Conservation (phyloP, 2,113 vertebrate genomes). For the Tragelaphus imberbis region DNA sequence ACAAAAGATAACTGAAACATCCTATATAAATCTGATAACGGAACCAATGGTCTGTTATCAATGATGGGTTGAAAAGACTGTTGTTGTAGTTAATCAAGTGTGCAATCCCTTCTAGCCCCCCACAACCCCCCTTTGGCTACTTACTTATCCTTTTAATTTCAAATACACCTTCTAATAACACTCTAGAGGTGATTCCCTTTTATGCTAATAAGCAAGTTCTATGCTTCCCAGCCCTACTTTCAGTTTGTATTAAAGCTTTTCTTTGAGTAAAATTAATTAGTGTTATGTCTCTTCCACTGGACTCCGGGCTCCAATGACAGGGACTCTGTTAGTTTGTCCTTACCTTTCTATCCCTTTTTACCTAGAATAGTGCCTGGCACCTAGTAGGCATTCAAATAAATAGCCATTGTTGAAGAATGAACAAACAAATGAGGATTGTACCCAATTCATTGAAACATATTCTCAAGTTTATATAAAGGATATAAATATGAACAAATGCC, state of each 20-base stretch:
- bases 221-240: background rate
- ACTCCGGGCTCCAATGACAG: background rate
- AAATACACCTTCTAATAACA: background rate
- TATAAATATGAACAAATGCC: background rate
- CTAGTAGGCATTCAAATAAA: background rate
- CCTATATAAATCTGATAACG: background rate
- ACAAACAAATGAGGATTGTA: background rate
- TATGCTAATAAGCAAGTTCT: background rate
- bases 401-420: background rate
- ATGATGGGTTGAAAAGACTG: background rate
- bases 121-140: background rate
- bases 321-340: background rate
- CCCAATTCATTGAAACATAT: background rate
- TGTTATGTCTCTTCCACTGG: background rate
- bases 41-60: background rate
- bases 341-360: background rate
- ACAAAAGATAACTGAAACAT: background rate
- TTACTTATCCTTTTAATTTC: background rate
- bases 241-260: background rate
- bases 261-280: background rate
- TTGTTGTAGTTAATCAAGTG: background rate
- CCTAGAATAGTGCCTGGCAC: background rate
- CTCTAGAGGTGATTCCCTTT: background rate
- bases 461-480: background rate
- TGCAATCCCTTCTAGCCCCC: background rate